These are phyloP conservation scores for Hololepta plana DNA, from an alignment of 2,888 invertebrate genomes.

Conservation along the genomic window DNA sequence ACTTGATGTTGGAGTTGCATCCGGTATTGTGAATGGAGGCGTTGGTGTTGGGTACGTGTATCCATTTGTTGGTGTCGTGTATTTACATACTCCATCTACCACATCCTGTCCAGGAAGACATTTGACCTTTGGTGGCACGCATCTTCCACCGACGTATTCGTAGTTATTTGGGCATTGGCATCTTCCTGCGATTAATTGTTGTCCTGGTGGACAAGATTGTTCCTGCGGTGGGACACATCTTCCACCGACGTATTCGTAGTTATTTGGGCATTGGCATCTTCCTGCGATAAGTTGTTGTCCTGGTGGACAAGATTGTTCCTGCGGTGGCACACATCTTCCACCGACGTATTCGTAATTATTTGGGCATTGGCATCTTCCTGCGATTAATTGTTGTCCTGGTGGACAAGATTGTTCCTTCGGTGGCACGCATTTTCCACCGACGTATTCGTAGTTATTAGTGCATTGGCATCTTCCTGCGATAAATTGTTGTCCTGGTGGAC, in stretches of 20 bases:
- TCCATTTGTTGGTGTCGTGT: slow-evolving; percentile 6
- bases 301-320: slow-evolving; percentile 1
- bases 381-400: too few species aligned
- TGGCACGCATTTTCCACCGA: too few species aligned
- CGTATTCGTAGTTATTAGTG: slow-evolving; percentile 2
- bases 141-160: slow-evolving; percentile 5
- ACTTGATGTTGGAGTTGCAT: not conserved
- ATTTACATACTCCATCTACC: slow-evolving; percentile 4
- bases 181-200: slow-evolving; percentile 4
- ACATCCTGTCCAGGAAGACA: too few species aligned
- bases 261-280: slow-evolving; percentile 5
- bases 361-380: slow-evolving; percentile 5
- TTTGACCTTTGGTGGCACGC: too few species aligned
- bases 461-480: slow-evolving; percentile 6
- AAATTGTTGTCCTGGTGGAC: slow-evolving; percentile 3
- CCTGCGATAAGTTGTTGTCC: slow-evolving; percentile 5
- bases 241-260: slow-evolving; percentile 2
- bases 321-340: slow-evolving; percentile 8
- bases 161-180: slow-evolving; percentile 4
- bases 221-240: slow-evolving; percentile 5
- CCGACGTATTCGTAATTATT: slow-evolving; percentile 5
- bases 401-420: too few species aligned
- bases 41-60: slow-evolving; percentile 7
- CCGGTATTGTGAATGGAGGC: slow-evolving; percentile 3
- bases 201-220: slow-evolving; percentile 2